A percentile compares a stretch with the other conserved stretches of the same genome.
Conservation (phyloP, 1,140 invertebrate genomes). For the Lepidurus packardi region DNA sequence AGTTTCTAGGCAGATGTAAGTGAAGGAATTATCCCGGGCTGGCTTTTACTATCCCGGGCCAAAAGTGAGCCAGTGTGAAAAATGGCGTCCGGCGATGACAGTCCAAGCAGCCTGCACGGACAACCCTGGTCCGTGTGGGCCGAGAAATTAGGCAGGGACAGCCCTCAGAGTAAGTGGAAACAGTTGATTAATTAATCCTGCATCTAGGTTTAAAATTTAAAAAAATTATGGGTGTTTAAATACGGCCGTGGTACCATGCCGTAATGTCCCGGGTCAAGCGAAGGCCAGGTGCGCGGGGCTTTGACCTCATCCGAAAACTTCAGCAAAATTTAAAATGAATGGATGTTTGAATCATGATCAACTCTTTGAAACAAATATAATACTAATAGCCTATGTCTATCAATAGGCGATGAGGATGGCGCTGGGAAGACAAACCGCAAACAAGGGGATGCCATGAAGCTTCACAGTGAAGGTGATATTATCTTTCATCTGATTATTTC, state of each 20-base stretch:
- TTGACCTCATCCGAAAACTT: background rate
- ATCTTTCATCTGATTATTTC: slow-evolving; percentile 9
- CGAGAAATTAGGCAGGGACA: slow-evolving; percentile 39
- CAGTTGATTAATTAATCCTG: slow-evolving; percentile 11
- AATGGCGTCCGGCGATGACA: slow-evolving; percentile 40
- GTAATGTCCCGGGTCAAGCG: slow-evolving; percentile 6
- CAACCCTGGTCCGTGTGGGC: slow-evolving; percentile 46
- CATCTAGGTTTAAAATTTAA: slow-evolving; percentile 6
- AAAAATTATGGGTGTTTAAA: slow-evolving; percentile 16
- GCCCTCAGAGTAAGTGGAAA: slow-evolving; percentile 37
- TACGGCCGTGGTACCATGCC: background rate
- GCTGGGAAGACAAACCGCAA: background rate
- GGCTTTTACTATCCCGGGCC: slow-evolving; percentile 19
- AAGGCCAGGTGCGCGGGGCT: slow-evolving; percentile 19
- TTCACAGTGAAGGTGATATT: slow-evolving; percentile 29
- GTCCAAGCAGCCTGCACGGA: slow-evolving; percentile 46
- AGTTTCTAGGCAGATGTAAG: background rate
- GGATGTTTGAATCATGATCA: slow-evolving; percentile 24
- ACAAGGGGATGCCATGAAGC: slow-evolving; percentile 15
- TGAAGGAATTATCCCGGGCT: slow-evolving; percentile 1
- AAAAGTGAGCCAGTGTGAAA: slow-evolving; percentile 27
- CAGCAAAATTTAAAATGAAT: background rate
- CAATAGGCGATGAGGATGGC: background rate
- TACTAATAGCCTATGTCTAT: background rate
- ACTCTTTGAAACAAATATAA: background rate